Base-by-base conservation (phyloP, 2,888 invertebrate genomes). In the Clivina fossor region DNA sequence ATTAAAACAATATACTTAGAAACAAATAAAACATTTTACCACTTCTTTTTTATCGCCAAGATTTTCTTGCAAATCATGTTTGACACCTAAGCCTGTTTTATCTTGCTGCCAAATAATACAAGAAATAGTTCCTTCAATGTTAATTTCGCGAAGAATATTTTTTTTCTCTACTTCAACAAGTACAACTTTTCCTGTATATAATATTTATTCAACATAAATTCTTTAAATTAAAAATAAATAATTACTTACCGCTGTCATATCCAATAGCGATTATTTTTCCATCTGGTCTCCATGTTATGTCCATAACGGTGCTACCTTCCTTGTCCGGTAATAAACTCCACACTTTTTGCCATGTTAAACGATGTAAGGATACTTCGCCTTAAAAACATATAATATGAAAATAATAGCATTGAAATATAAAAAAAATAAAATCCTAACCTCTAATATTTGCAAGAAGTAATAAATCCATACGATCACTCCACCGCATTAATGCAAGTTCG, bases 381-480 rank as follows among this genome's bases (percentile, higher is more conserved):
- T 61, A 48, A 74, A 73, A 62, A 51, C 48, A 50, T 15, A 53
- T 32, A 33, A 19, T 28, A 26, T 35, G 37, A 22, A 48, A 19
- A 19, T 22, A 46, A n/a, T 24, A 46, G 30, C 3, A 19, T 41
- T 41, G n/a, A n/a, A n/a, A n/a, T n/a, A n/a, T n/a, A n/a, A n/a
- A n/a, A n/a, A n/a, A 38, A 46, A 35, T 32, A 24, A 38, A 37
- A 37, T 19, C 44, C 62, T 64, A 71, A 88, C 90, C 90, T 83
- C 88, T 89, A 46, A 81, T 78, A 71, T 92, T 94, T 37, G 92
- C 90, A 56, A 94, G 77, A 4, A 94, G 94, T 61, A 96, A 80
- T 41, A 97, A 81, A 77, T 97, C 96, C 83, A 95, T 90, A 68
- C 90, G 88, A 60, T 93, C 89, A 60, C 93, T 94, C 95, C 96